Base-by-base conservation (phyloP, 2,113 vertebrate genomes). In the Pavo muticus region DNA sequence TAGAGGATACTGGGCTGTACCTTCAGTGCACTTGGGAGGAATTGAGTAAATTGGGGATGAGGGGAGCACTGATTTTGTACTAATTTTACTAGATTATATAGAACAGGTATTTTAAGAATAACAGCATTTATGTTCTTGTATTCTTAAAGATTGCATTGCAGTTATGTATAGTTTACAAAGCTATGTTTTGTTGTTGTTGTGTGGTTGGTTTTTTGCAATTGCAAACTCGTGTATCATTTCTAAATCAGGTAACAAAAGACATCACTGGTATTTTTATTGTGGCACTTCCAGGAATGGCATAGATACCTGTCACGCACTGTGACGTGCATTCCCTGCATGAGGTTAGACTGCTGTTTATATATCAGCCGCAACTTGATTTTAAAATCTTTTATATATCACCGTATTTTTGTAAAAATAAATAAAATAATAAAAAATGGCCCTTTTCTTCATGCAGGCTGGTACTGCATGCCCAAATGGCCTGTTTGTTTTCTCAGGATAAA, bases 1-100 rank as follows among this genome's bases (percentile, higher is more conserved):
- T 78, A 75, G 87, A 77, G 90, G 82, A 65, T 27, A 16, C 3
- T 78, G 90, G 88, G 72, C 90, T 95, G 96, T 70, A 85, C 61
- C 74, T 52, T 75, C 75, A 81, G 78, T 91, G 84, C 48, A 25
- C 63, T 84, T 80, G 6, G 69, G 64, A 95, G 79, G 15, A 54
- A 17, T 71, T 89, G 52, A 47, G 17, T 65, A 60, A 13, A 25
- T 6, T 10, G 37, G 44, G 84, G 69, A 24, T 6, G 3, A n/a
- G 61, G 92, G 63, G 57, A 72, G 4, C 65, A 23, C 30, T 50
- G 6, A 10, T 68, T 54, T 54, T 30, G 17, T 29, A 30, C 52
- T 30, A 30, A 54, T 30, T 29, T 18, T 57, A 8, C 47, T 76
- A 24, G 47, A 10, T 68, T 85, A 25, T 48, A 14, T 17, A 50